Evolutionary conservation across 1,140 invertebrate genomes (phyloP).

Genomic region (Sesamia nonagrioides): DNA sequence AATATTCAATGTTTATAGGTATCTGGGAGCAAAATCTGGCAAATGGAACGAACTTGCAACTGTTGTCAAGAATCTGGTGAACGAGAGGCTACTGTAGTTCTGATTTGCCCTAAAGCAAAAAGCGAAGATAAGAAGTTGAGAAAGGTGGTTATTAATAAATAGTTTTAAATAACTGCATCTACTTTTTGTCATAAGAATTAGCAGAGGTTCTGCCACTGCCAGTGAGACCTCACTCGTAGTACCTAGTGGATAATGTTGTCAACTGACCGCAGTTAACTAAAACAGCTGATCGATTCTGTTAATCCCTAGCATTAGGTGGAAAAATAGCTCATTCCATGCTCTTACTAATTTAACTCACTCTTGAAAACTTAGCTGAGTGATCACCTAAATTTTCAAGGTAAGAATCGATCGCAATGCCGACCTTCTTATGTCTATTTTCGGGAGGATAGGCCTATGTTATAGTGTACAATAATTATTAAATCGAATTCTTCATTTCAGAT

Average conservation of each 20-base stretch:
- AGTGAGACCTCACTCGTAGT: too few species aligned
- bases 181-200: background rate
- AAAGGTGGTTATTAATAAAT: slow-evolving; percentile 88
- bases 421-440: background rate
- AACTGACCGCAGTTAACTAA: too few species aligned
- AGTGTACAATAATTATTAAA: background rate
- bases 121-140: slow-evolving; percentile 94
- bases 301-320: too few species aligned
- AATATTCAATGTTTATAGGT: slow-evolving; percentile 89
- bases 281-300: too few species aligned
- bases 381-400: too few species aligned
- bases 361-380: too few species aligned
- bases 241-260: too few species aligned
- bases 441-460: too few species aligned
- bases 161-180: background rate
- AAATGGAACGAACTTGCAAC: slow-evolving; percentile 97
- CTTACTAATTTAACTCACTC: too few species aligned
- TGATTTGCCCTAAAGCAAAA: slow-evolving; percentile 96
- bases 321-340: too few species aligned
- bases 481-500: slow-evolving; percentile 88
- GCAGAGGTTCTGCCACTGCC: too few species aligned
- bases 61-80: slow-evolving; percentile 98
- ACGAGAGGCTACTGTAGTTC: slow-evolving; percentile 94
- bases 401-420: too few species aligned
- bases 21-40: slow-evolving; percentile 98